phyloP scores from a whole-genome alignment of 2,113 vertebrate genomes.

The Ctenomys sociabilis region DNA sequence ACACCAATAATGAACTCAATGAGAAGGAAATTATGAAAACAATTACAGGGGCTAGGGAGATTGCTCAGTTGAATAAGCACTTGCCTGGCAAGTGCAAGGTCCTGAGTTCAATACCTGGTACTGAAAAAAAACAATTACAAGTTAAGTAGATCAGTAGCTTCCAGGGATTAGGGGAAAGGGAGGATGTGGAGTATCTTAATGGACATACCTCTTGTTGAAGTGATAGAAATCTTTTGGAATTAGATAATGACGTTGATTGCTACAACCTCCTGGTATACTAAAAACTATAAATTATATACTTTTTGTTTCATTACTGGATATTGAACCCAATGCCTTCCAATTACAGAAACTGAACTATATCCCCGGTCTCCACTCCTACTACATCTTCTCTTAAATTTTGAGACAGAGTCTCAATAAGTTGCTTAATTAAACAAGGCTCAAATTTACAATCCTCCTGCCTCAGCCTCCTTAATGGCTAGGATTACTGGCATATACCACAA shows the following conservation, averaged over 20 bases:
- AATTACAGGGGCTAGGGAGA: no score
- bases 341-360: not conserved
- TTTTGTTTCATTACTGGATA: not conserved
- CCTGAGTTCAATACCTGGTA: no score
- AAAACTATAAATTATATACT: not conserved
- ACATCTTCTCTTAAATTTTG: not conserved
- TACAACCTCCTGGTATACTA: not conserved
- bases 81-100: no score
- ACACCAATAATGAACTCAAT: no score
- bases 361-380: not conserved
- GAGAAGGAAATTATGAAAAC: no score
- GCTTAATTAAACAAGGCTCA: not conserved
- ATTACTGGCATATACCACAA: not conserved
- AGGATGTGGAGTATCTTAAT: not conserved
- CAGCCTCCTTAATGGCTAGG: not conserved
- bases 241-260: not conserved
- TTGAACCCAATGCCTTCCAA: not conserved
- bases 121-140: not conserved
- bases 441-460: not conserved
- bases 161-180: not conserved
- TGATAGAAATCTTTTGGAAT: not conserved
- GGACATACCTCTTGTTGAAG: not conserved
- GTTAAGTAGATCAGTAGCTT: not conserved
- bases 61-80: no score
- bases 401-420: not conserved